Evolutionary conservation across 2,797 vertebrate genomes (phyloP), one percentile per base, ranked within the genome.

Genomic region (Chaunax sp.): DNA sequence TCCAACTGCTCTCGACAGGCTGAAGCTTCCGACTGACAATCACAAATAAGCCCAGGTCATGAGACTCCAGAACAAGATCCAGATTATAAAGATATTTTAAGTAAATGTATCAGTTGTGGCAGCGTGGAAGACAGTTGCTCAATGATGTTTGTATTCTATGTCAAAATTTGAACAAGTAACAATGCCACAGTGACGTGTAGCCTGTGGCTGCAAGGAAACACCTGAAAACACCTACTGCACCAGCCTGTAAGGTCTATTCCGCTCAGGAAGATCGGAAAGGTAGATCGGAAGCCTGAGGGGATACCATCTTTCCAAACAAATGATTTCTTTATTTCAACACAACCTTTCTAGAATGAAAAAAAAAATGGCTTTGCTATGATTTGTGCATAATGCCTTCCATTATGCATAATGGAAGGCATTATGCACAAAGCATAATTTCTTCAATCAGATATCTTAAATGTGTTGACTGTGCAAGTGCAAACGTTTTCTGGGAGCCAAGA

Each of bases 1-100:
- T 87, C 78, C 69, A 71, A 37, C 60, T 70, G 78, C 85, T 77
- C 65, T 46, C 62, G 69, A 81, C 69, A 61, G 49, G 16, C 61
- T 41, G 53, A 54, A 52, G 44, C 35, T 64, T 26, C 45, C 61
- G 43, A 52, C 62, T 57, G 49, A 64, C 55, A 54, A 68, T 69
- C 22, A 23, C 56, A 72, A 69, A 76, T 49, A 60, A 59, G 50
- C n/a, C 9, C 15, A 16, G 23, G 22, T 53, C 60, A 37, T 8
- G 4, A 55, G 38, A 72, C 61, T 73, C 45, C 54, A 43, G 46
- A 69, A 60, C 4, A 4, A 44, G 18, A 69, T 52, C 25, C 33
- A 37, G 35, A 6, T 20, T 16, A 25, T 14, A 9, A 38, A 14
- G 19, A 55, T 33, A 56, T 40, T 44, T 75, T 41, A 52, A 64